These are phyloP conservation scores for Rachycentron canadum DNA, from an alignment of 2,797 vertebrate genomes.

Conservation along the genomic window DNA sequence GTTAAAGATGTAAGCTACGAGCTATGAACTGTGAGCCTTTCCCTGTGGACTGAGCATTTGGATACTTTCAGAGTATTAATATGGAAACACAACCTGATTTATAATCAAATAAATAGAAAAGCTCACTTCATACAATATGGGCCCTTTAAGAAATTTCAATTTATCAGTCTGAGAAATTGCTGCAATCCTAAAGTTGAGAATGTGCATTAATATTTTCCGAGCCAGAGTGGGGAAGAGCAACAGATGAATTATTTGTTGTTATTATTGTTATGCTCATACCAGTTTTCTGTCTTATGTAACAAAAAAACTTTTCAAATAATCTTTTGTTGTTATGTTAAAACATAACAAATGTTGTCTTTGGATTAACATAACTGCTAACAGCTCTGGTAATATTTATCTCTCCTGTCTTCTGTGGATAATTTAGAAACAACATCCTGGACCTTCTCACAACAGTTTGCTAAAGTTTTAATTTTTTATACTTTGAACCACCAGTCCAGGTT, in stretches of 20 bases:
- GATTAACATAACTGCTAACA: neutral
- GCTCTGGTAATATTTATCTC: neutral
- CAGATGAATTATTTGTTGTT: neutral
- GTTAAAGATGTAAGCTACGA: neutral
- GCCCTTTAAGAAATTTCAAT: neutral
- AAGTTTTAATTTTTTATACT: neutral
- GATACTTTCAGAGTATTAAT: too few species aligned
- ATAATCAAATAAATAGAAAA: too few species aligned
- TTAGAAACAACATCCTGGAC: neutral
- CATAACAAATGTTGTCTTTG: neutral
- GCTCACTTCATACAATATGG: too few species aligned
- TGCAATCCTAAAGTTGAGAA: neutral
- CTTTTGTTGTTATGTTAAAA: neutral
- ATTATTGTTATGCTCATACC: too few species aligned
- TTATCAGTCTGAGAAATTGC: neutral
- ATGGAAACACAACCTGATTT: too few species aligned
- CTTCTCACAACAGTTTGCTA: neutral
- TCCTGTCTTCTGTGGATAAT: neutral
- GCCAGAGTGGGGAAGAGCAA: neutral
- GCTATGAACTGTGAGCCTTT: neutral
- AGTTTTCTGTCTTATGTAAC: neutral
- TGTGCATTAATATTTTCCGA: neutral
- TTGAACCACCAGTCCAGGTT: constrained; percentile 3
- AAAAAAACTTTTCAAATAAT: neutral
- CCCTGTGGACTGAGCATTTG: too few species aligned